Evolutionary conservation across 2,113 vertebrate species (phyloP), one percentile per base, ranked within the genome.

Genomic region (Salvelinus sp.): DNA sequence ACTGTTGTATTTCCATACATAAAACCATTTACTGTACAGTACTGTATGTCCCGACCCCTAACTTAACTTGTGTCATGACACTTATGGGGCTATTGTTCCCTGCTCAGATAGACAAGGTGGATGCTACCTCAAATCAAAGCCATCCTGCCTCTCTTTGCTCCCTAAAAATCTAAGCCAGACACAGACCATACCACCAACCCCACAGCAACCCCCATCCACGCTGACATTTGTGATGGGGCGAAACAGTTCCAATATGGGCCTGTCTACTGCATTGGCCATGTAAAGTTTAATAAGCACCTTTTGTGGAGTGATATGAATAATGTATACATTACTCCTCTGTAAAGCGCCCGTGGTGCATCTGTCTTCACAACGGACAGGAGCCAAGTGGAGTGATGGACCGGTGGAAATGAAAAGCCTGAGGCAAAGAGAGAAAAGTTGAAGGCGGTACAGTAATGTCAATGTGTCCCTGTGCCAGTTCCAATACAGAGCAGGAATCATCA

Each of bases 241-340:
- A 88, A 89, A 89, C 90, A 83, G 87, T 83, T 91, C 91, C 90
- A 92, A 86, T 85, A 85, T 83, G 81, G 70, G 77, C 75, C 86
- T 88, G 89, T 87, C 88, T 84, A 74, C 85, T 90, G 82, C 82
- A 86, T 73, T 85, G 86, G 89, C 87, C 85, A 73, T 90, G 93
- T 92, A 92, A 90, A 91, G 87, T 91, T 93, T 93, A 94, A 94
- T 92, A 91, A 93, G 91, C 90, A 90, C 89, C 91, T 91, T 93
- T 94, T 90, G 90, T 92, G 88, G 79, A 88, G 87, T 74, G 74
- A 86, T 89, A 93, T 94, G 93, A 94, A 94, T 93, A 93, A 93
- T 94, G 91, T 89, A 94, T 92, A 92, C 86, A 89, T 91, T 91
- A 92, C 78, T 63, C 82, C 74, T 86, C 86, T 92, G 90, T 91